Conservation (phyloP, 2,888 invertebrate genomes). For the Holacanthella duospinosa region DNA sequence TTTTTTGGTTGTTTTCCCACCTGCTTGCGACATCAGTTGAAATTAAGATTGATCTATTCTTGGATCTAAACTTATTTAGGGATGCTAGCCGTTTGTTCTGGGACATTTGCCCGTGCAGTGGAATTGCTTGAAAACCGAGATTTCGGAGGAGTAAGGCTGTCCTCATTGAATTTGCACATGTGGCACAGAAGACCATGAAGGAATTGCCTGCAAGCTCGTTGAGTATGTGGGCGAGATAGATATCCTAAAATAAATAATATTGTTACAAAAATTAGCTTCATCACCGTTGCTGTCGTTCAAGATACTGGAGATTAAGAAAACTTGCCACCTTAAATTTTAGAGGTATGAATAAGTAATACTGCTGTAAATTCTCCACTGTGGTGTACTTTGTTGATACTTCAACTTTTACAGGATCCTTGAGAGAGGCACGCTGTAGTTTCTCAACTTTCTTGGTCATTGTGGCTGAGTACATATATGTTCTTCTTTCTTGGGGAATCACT, state of each 20-base stretch:
- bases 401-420: conserved; percentile 87
- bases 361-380: conserved; percentile 91
- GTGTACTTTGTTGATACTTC: conserved; percentile 94
- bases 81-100: conserved; percentile 93
- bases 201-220: conserved; percentile 92
- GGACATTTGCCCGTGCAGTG: conserved; percentile 97
- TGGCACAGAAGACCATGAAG: conserved; percentile 93
- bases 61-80: conserved; percentile 90
- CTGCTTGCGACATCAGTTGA: conserved; percentile 98
- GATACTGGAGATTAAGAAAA: conserved; percentile 3
- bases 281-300: no score
- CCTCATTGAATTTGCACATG: conserved; percentile 83
- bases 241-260: conserved; percentile 55
- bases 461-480: conserved; percentile 91
- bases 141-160: conserved; percentile 79
- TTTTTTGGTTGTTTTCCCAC: no score
- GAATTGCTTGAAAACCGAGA: conserved; percentile 85
- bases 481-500: conserved; percentile 79
- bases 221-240: conserved; percentile 86
- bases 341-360: conserved; percentile 90
- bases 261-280: conserved; percentile 9
- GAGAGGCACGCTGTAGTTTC: conserved; percentile 88
- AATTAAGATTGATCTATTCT: conserved; percentile 83
- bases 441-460: conserved; percentile 98
- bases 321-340: conserved; percentile 80